A percentile compares a stretch with the other conserved stretches of the same genome.
phyloP scores from a whole-genome alignment of 2,888 invertebrate genomes.

The Melolontha melolontha region DNA sequence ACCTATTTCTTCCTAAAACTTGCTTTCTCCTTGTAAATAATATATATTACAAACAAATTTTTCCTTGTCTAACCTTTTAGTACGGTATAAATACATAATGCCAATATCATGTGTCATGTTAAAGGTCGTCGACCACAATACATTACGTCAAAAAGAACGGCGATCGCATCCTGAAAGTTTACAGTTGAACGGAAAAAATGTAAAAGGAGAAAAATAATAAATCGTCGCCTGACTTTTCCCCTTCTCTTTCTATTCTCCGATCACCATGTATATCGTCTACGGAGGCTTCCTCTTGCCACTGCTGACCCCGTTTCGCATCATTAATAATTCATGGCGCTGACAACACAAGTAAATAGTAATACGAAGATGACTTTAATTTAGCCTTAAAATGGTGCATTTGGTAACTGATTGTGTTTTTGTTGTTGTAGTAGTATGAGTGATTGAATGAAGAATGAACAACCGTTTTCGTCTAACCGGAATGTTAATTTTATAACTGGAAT shows the following conservation, averaged over 20 bases:
- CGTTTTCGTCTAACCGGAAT: no score
- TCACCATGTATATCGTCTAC: constrained; percentile 9
- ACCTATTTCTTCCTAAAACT: no score
- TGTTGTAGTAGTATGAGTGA: no score
- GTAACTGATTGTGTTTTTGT: no score
- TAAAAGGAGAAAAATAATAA: constrained; percentile 23
- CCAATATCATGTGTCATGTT: background rate
- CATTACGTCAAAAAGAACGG: constrained; percentile 25
- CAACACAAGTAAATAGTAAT: constrained; percentile 36
- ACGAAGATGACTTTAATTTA: constrained; percentile 28
- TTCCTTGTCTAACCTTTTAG: background rate
- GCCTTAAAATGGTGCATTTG: background rate
- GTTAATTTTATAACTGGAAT: no score
- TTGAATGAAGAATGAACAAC: no score
- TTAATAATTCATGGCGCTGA: constrained; percentile 35
- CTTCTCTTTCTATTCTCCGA: no score
- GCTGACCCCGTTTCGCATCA: constrained; percentile 35
- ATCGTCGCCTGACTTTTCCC: background rate
- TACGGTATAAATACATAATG: no score
- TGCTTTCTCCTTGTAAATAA: background rate
- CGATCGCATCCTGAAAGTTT: constrained; percentile 27
- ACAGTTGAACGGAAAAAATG: constrained; percentile 32
- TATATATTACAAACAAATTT: background rate
- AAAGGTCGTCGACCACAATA: constrained; percentile 31
- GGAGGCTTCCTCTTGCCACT: constrained; percentile 33